Percentiles rank a stretch among this genome's conserved stretches.
Evolutionary conservation across 2,797 vertebrate genomes (phyloP).

Genomic region (Alexandromys oeconomus): DNA sequence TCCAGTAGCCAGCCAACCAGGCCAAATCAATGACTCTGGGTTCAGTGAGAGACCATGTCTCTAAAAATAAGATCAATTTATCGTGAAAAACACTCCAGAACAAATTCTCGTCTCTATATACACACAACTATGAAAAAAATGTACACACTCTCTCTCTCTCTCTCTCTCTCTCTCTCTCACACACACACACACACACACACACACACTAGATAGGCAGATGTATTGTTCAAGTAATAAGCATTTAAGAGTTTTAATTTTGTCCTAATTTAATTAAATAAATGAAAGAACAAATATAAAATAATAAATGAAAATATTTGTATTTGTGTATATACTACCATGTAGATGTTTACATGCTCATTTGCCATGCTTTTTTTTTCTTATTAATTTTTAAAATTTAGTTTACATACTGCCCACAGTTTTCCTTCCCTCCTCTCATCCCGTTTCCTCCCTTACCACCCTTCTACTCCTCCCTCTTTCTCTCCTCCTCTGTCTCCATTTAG

Average conservation of each 20-base stretch:
- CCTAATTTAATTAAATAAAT: neutral
- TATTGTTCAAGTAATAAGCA: neutral
- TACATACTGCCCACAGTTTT: neutral
- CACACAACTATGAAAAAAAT: neutral
- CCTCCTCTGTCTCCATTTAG: neutral
- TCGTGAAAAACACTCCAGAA: neutral
- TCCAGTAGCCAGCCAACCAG: too few species aligned
- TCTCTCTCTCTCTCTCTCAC: too few species aligned
- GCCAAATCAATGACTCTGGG: neutral
- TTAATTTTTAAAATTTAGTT: neutral
- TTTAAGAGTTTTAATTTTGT: neutral
- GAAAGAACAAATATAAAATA: neutral
- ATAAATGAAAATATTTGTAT: neutral
- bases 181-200: too few species aligned
- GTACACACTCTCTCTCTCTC: too few species aligned
- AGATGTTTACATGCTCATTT: neutral
- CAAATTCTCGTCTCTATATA: neutral
- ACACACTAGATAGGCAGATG: neutral
- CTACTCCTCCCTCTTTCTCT: neutral
- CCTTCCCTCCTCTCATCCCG: neutral
- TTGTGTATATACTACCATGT: neutral
- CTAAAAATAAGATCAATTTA: neutral
- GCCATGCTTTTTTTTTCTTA: neutral
- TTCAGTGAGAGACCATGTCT: neutral
- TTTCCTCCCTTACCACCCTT: neutral